Evolutionary conservation across 2,888 invertebrate species (phyloP).

Genomic region (Taenaris catops): DNA sequence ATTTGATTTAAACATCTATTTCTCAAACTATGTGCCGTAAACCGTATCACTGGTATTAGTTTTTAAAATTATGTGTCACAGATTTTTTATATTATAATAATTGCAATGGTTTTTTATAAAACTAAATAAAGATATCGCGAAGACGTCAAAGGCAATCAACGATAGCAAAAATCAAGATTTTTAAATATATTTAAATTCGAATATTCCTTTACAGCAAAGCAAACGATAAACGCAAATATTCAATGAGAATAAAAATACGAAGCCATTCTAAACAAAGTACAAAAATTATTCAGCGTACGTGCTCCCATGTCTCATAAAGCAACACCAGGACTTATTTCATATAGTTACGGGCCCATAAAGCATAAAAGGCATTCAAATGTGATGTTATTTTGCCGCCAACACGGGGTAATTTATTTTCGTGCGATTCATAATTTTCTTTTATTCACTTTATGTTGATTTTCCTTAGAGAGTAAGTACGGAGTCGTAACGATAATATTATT

Average conservation of each 20-base stretch:
- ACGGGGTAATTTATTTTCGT: slow-evolving; percentile 76
- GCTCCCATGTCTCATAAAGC: slow-evolving; percentile 69
- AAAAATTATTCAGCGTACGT: slow-evolving; percentile 73
- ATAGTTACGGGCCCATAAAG: slow-evolving; percentile 76
- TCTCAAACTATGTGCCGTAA: too few species aligned
- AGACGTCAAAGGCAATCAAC: too few species aligned
- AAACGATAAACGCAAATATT: slow-evolving; percentile 1
- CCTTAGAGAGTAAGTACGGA: slow-evolving; percentile 70
- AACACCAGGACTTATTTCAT: slow-evolving; percentile 69
- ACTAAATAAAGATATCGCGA: too few species aligned
- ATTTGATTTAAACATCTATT: too few species aligned
- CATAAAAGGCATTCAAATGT: slow-evolving; percentile 80
- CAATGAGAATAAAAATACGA: slow-evolving; percentile 9
- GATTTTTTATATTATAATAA: too few species aligned
- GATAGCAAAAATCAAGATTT: too few species aligned
- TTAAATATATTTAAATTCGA: too few species aligned
- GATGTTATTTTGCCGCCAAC: slow-evolving; percentile 80
- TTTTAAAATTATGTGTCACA: too few species aligned
- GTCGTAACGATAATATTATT: slow-evolving; percentile 79
- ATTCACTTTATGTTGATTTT: slow-evolving; percentile 81
- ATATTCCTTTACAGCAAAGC: too few species aligned
- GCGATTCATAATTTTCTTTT: slow-evolving; percentile 80
- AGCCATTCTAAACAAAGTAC: slow-evolving; percentile 34
- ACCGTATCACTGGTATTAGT: too few species aligned
- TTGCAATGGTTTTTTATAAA: too few species aligned